Evolutionary conservation across 2,797 vertebrate genomes (phyloP).

Genomic region (Bradypus variegatus): DNA sequence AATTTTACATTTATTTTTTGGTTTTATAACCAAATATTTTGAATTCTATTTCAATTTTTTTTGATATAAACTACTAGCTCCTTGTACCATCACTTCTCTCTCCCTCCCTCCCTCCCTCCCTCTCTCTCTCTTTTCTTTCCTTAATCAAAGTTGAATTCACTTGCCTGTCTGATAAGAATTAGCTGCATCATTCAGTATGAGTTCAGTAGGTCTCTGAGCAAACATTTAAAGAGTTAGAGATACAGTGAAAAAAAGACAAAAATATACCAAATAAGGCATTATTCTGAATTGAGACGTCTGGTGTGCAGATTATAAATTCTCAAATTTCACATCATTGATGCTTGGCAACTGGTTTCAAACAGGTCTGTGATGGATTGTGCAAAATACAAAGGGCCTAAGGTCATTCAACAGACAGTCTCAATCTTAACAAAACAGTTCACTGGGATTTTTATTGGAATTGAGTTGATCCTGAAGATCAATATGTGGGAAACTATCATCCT

Average conservation of each 20-base stretch:
- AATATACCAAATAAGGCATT: background rate
- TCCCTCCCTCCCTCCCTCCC: background rate
- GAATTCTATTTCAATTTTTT: background rate
- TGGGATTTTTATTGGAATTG: constrained; percentile 14
- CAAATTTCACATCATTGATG: background rate
- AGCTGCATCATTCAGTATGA: background rate
- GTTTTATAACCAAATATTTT: constrained; percentile 1
- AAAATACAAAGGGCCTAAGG: background rate
- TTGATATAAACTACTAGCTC: background rate
- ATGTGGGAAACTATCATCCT: background rate
- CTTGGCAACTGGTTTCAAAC: background rate
- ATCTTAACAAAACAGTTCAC: background rate
- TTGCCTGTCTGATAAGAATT: background rate
- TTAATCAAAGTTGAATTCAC: background rate
- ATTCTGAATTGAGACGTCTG: background rate
- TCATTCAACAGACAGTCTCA: background rate
- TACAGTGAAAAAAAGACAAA: background rate
- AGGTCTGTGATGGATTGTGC: background rate
- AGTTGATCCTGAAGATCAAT: background rate
- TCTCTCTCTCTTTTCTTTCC: background rate
- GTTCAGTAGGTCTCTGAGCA: background rate
- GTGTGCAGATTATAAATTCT: background rate
- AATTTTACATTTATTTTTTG: constrained; percentile 29
- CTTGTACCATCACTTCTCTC: background rate
- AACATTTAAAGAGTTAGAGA: background rate